Conservation (phyloP, 2,113 vertebrate species). For the Equus quagga region DNA sequence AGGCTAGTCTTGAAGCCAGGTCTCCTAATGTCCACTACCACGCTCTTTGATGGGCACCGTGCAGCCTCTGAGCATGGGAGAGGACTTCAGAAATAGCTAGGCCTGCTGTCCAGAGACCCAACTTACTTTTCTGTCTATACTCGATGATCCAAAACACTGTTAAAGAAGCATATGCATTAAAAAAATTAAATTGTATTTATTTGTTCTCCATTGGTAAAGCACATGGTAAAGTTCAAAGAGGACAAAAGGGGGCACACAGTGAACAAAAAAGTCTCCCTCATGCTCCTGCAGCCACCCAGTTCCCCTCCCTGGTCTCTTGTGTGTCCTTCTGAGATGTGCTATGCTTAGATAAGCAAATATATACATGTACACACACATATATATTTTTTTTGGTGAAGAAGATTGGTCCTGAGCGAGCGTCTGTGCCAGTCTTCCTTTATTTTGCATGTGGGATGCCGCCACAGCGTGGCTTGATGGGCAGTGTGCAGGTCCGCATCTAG, state of each 20-base stretch:
- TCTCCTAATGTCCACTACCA: background rate
- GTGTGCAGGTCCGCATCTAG: too few species aligned
- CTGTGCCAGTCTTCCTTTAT: too few species aligned
- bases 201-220: background rate
- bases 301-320: background rate
- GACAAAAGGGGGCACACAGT: background rate
- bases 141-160: background rate
- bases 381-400: too few species aligned
- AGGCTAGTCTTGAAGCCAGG: background rate
- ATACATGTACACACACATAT: too few species aligned
- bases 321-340: background rate
- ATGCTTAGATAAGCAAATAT: background rate
- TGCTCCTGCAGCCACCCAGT: background rate
- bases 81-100: background rate
- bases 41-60: background rate
- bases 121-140: background rate
- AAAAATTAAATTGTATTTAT: conserved; percentile 29
- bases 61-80: background rate
- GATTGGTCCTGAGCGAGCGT: too few species aligned
- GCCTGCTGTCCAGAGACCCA: background rate
- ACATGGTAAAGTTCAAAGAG: background rate
- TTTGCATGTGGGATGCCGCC: too few species aligned
- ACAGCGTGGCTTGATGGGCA: too few species aligned
- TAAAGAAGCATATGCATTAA: background rate
- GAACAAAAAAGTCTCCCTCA: background rate